Base-by-base conservation (phyloP, 2,113 vertebrate genomes). In the Coregonus clupeaformis region DNA sequence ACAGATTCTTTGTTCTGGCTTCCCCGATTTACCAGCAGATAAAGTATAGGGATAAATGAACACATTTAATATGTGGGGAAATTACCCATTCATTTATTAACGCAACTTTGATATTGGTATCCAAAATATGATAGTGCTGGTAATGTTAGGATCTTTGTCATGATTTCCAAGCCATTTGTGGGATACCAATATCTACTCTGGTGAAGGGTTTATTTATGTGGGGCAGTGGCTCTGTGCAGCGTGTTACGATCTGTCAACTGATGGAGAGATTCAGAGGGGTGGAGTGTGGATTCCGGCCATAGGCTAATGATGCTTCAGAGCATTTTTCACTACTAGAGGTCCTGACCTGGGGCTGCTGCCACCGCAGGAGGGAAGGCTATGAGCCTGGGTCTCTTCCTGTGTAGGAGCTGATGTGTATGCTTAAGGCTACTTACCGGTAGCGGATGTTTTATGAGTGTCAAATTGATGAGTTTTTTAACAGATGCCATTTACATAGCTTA, bases 1-100 rank as follows among this genome's bases (percentile, higher is more conserved):
- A 80, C 36, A 42, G 36, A 42, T 42, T 42, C 89, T 92, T 92
- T 92, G 92, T 92, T 93, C 87, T 88, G 55, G 4, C 24, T 59
- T 66, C 63, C 72, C 52, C 73, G 81, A 79, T 83, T 83, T 27
- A 42, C 80, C 78, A 83, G 68, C 69, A 60, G 77, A 86, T 29
- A 42, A 91, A 84, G 83, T 89, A 42, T 30, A 20, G 6, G 30
- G 16, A 30, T 30, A 30, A 36, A 30, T 67, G 2, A 67, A 16
- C 65, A 67, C 7, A 3, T 49, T 49, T 16, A 16, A 12, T 14
- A 49, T 49, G 47, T 16, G 47, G 47, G 11, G 14, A 11, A 5
- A 20, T 59, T 59, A 59, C 6, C 36, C 18, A 36, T 36, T 14
- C 6, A 0, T 2, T 59, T 6, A 22, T 59, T 7, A 59, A 4